A percentile compares a stretch with the other conserved stretches of the same genome.
phyloP scores from a whole-genome alignment of 2,113 vertebrate genomes.

The Aix galericulata region DNA sequence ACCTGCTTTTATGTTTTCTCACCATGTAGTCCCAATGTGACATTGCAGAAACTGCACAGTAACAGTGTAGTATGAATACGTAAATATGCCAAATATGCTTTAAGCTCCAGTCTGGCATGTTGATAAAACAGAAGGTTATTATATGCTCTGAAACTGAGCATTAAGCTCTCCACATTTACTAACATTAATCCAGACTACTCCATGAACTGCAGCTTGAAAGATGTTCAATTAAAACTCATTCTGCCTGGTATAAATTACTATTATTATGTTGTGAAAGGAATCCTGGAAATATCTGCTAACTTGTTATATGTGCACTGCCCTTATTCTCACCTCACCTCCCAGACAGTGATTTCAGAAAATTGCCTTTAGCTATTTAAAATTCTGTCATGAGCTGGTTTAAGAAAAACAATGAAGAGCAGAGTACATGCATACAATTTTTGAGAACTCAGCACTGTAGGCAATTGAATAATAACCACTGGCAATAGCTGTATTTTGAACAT shows the following conservation, averaged over 20 bases:
- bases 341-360: constrained; percentile 60
- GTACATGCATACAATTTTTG: constrained; percentile 26
- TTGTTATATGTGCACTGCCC: constrained; percentile 38
- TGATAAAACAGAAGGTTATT: constrained; percentile 66
- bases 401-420: constrained; percentile 29
- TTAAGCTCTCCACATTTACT: constrained; percentile 57
- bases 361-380: constrained; percentile 62
- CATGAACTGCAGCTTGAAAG: constrained; percentile 43
- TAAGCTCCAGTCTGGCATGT: constrained; percentile 52
- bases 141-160: constrained; percentile 22
- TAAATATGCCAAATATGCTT: constrained; percentile 57
- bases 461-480: not conserved
- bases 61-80: constrained; percentile 52
- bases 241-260: constrained; percentile 59
- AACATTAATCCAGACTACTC: constrained; percentile 51
- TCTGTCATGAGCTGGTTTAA: constrained; percentile 43
- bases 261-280: constrained; percentile 51
- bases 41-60: constrained; percentile 35
- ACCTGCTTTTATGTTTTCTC: not conserved
- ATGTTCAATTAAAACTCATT: constrained; percentile 71
- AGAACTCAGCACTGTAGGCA: not conserved
- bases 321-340: constrained; percentile 46
- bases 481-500: constrained; percentile 20
- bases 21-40: not conserved
- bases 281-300: constrained; percentile 40